A percentile compares a stretch with the other conserved stretches of the same genome.
phyloP scores from a whole-genome alignment of 2,113 vertebrate species.

The Nanorana parkeri region DNA sequence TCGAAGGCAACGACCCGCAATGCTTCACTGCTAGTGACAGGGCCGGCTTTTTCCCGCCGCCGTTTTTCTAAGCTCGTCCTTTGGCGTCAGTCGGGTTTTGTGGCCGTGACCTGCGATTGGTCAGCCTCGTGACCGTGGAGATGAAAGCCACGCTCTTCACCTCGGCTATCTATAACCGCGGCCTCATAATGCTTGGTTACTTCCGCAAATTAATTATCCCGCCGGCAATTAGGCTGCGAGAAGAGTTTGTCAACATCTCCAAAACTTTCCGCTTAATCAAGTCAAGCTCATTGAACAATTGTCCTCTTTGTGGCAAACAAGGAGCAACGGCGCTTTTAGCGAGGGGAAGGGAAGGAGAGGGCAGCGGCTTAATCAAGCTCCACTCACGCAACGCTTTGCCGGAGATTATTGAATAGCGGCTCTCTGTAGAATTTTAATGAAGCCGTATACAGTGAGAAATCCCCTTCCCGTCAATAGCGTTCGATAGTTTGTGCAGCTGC shows the following conservation, averaged over 20 bases:
- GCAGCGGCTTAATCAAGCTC: constrained; percentile 84
- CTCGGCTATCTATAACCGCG: not conserved
- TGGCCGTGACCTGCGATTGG: no score
- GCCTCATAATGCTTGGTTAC: constrained; percentile 14
- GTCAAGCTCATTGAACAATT: constrained; percentile 80
- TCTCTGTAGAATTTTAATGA: constrained; percentile 90
- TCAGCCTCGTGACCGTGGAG: no score
- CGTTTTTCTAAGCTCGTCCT: no score
- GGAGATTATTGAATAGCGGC: constrained; percentile 90
- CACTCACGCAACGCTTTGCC: constrained; percentile 80
- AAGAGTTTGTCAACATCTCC: constrained; percentile 71
- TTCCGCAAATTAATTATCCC: not conserved
- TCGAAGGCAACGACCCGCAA: no score
- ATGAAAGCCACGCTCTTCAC: no score
- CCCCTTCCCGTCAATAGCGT: constrained; percentile 79
- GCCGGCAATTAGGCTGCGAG: constrained; percentile 71
- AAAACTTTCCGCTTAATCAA: constrained; percentile 82
- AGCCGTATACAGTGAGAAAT: constrained; percentile 81
- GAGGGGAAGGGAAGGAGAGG: constrained; percentile 79
- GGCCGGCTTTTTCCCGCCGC: no score
- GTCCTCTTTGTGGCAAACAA: constrained; percentile 81
- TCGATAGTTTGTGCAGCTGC: constrained; percentile 89
- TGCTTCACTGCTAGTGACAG: no score
- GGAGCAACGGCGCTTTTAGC: constrained; percentile 80
- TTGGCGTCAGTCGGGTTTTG: no score